Evolutionary conservation across 1,140 invertebrate genomes (phyloP).

Genomic region (Drosophila insularis): DNA sequence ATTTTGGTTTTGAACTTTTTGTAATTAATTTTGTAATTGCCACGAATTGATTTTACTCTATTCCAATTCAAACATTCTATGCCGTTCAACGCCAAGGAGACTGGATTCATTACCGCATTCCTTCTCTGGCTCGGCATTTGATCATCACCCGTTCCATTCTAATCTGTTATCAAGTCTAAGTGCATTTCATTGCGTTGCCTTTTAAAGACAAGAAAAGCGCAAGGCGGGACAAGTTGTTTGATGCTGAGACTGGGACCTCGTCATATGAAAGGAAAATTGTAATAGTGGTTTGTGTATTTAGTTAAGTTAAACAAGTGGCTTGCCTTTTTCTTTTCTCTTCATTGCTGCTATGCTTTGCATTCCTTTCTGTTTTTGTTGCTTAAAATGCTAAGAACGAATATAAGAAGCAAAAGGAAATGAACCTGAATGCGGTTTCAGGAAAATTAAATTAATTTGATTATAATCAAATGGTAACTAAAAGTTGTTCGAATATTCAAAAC

Average conservation of each 20-base stretch:
- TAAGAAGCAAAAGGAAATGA: slow-evolving; percentile 15
- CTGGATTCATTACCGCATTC: not conserved
- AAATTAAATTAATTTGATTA: not conserved
- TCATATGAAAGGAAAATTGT: slow-evolving; percentile 33
- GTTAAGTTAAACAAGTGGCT: slow-evolving; percentile 31
- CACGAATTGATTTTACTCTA: not conserved
- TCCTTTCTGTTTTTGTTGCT: not conserved
- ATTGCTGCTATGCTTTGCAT: slow-evolving; percentile 11
- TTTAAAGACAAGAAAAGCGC: slow-evolving; percentile 42
- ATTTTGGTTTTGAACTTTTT: not conserved
- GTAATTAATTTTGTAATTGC: slow-evolving; percentile 9
- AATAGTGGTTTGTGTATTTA: slow-evolving; percentile 39
- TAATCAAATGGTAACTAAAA: not conserved
- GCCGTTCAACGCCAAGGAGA: not conserved
- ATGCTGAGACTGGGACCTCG: too few relatives aligned
- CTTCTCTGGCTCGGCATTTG: slow-evolving; percentile 21
- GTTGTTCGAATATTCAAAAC: too few relatives aligned
- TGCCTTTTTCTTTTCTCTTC: slow-evolving; percentile 10
- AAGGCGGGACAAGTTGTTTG: not conserved
- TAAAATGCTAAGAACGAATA: not conserved
- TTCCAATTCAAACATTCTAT: too few relatives aligned
- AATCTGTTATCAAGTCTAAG: slow-evolving; percentile 25
- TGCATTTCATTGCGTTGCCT: slow-evolving; percentile 54
- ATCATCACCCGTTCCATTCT: too few relatives aligned
- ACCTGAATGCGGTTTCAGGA: slow-evolving; percentile 8